phyloP scores from a whole-genome alignment of 2,797 vertebrate genomes.

The Amblyopsis hoosieri region DNA sequence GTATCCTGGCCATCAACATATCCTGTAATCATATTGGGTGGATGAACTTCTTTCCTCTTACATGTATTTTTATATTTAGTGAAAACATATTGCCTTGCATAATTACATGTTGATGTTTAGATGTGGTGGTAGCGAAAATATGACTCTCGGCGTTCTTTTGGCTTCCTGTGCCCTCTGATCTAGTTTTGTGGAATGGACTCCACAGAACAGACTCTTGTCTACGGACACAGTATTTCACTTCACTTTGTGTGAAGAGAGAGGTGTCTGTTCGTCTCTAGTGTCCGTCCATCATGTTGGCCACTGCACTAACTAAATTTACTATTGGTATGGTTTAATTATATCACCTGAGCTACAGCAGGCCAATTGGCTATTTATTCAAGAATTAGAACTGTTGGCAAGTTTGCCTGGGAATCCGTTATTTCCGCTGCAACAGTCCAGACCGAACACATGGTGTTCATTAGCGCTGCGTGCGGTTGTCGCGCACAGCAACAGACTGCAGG shows the following conservation, averaged over 20 bases:
- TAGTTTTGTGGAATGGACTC: conserved; percentile 22
- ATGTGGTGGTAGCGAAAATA: conserved; percentile 61
- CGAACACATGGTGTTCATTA: conserved; percentile 65
- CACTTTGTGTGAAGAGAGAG: background rate
- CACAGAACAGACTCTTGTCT: background rate
- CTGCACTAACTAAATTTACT: too few relatives aligned
- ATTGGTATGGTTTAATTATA: too few relatives aligned
- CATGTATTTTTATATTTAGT: conserved; percentile 66
- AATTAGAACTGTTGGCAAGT: background rate
- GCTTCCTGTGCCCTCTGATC: conserved; percentile 58
- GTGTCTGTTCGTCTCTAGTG: background rate
- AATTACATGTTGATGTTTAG: conserved; percentile 58
- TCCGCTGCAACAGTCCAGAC: conserved; percentile 32
- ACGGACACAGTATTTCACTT: background rate
- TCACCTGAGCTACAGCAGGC: too few relatives aligned
- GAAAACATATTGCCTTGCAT: conserved; percentile 60
- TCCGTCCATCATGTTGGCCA: background rate
- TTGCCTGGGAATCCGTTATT: conserved; percentile 32
- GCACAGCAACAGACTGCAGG: conserved; percentile 53
- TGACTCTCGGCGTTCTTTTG: conserved; percentile 67
- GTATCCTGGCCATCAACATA: conserved; percentile 46
- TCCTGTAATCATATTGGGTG: conserved; percentile 77
- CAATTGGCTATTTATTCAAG: too few relatives aligned
- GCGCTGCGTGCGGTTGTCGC: conserved; percentile 37
- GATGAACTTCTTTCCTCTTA: conserved; percentile 54